A percentile compares a stretch with the other conserved stretches of the same genome.
phyloP scores from a whole-genome alignment of 2,113 vertebrate species.

The Sarotherodon lohbergeri region DNA sequence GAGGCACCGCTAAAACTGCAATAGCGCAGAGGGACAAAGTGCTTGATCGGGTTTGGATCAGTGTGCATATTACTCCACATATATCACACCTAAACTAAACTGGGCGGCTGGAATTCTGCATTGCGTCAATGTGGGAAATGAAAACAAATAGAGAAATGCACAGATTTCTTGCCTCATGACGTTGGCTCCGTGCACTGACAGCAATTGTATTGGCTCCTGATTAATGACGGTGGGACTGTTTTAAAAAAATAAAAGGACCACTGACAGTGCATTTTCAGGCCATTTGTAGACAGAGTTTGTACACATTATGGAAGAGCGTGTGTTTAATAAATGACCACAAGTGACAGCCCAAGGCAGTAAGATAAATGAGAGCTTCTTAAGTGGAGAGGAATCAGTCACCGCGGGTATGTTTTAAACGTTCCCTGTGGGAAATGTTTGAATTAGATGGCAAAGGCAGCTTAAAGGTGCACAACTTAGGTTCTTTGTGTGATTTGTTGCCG shows the following conservation, averaged over 20 bases:
- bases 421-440: conserved; percentile 30
- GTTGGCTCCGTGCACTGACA: not conserved
- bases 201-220: not conserved
- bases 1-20: conserved; percentile 2
- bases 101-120: not conserved
- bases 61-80: not conserved
- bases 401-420: conserved; percentile 23
- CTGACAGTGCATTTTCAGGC: not conserved
- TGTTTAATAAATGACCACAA: conserved; percentile 31
- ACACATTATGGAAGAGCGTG: not conserved
- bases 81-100: not conserved
- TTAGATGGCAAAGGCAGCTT: conserved; percentile 18
- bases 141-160: not conserved
- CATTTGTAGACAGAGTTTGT: not conserved
- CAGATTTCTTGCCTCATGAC: not conserved
- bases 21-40: not conserved
- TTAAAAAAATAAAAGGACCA: not conserved
- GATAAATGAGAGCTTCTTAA: conserved; percentile 35
- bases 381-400: conserved; percentile 34
- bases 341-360: not conserved
- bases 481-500: conserved; percentile 9
- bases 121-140: not conserved
- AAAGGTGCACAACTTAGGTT: conserved; percentile 2
- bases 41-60: not conserved
- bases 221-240: not conserved